Conservation (phyloP, 2,797 vertebrate genomes). For the Cichlasoma orientale region DNA sequence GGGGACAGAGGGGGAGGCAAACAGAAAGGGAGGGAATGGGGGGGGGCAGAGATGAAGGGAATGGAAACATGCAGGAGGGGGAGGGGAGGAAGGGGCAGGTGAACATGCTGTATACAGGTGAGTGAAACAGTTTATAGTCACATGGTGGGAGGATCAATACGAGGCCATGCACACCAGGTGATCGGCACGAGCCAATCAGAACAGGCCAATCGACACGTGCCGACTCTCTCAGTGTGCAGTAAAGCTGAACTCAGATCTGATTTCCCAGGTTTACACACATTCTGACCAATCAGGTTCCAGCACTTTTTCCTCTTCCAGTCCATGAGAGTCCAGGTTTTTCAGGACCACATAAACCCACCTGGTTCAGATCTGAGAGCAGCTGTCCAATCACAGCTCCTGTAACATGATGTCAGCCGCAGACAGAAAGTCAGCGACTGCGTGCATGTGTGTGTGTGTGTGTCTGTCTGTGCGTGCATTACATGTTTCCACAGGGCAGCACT, state of each 20-base stretch:
- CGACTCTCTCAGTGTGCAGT: neutral
- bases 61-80: neutral
- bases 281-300: neutral
- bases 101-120: constrained; percentile 39
- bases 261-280: neutral
- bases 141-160: neutral
- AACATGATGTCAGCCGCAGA: neutral
- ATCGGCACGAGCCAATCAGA: neutral
- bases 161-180: neutral
- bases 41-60: neutral
- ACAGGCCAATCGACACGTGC: neutral
- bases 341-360: neutral
- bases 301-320: neutral
- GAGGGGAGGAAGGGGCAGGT: constrained; percentile 10
- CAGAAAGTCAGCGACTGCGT: neutral
- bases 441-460: constrained; percentile 19
- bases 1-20: constrained; percentile 60
- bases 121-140: neutral
- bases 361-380: neutral
- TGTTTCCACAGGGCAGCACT: constrained; percentile 97
- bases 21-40: neutral
- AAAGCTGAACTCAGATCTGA: neutral
- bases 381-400: neutral
- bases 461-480: constrained; percentile 84
- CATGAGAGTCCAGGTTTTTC: neutral